Conservation (phyloP, 2,797 vertebrate species). For the Furcifer pardalis region DNA sequence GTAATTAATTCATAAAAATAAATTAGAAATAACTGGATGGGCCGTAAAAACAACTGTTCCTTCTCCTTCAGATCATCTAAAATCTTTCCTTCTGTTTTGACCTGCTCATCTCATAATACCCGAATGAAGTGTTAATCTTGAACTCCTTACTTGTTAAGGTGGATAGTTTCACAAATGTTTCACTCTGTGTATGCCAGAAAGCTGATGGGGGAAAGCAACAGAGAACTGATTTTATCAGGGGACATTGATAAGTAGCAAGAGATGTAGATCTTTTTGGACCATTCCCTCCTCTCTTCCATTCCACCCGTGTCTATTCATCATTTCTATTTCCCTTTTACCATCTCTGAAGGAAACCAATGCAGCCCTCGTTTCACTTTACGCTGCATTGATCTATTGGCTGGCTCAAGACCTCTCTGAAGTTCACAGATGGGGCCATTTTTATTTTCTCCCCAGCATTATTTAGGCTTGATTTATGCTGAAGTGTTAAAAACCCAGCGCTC, state of each 20-base stretch:
- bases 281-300: background rate
- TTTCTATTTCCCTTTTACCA: constrained; percentile 18
- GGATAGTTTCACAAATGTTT: background rate
- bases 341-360: constrained; percentile 30
- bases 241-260: background rate
- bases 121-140: background rate
- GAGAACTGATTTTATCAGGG: fast-evolving
- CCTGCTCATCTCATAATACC: too few species aligned
- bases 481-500: constrained; percentile 48
- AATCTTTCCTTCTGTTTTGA: background rate
- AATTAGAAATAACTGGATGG: too few species aligned
- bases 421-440: constrained; percentile 19
- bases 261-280: background rate
- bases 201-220: fast-evolving
- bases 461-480: constrained; percentile 62
- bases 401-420: constrained; percentile 18
- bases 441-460: constrained; percentile 21
- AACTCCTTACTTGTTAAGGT: background rate
- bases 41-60: background rate
- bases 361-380: background rate
- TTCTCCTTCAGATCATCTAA: background rate
- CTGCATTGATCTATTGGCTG: constrained; percentile 10
- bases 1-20: too few species aligned
- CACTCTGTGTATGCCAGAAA: background rate
- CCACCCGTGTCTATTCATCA: constrained; percentile 1